Evolutionary conservation across 2,113 vertebrate genomes (phyloP), one percentile per base, ranked within the genome.

Genomic region (Rousettus leschenaultii): DNA sequence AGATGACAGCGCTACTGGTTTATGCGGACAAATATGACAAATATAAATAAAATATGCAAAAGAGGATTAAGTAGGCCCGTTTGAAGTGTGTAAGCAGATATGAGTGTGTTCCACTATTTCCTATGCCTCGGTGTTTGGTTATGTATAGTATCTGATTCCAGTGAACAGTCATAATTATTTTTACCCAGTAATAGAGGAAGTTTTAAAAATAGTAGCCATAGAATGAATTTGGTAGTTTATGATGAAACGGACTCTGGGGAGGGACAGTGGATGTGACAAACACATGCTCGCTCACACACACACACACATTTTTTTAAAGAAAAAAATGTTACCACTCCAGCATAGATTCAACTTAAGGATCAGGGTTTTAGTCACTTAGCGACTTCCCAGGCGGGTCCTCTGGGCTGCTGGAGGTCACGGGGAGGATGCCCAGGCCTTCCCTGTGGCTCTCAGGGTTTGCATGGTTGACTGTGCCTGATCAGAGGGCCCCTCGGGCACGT

Each of bases 361-460:
- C 12, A 38, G 40, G 24, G 40, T 75, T 21, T 48, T 51, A 48
- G 74, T n/a, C 35, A 48, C 28, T 15, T 26, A 19, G 7, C 15
- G 51, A 51, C 73, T 71, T 22, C 68, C 7, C 0, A 2, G 30
- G 15, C 33, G 13, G n/a, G 53, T 63, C 43, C 28, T 48, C 35
- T 75, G 0, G 15, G 10, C 15, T 33, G 40, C 38, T 78, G 57
- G 53, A 48, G 7, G 53, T 57, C 53, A 24, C n/a, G 11, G 10
- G 59, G 16, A 91, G 38, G 73, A 43, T 19, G n/a, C 7, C 51
- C 7, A 13, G 22, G 5, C 19, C 59, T 51, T 73, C 73, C 40
- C 48, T 33, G 43, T 1, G 26, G 13, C 89, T 96, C 90, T 89
- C 57, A 90, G 93, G 68, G 71, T 85, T n/a, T 97, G 85, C 79